Percentiles rank a stretch among this genome's conserved stretches.
phyloP scores from a whole-genome alignment of 2,797 vertebrate species.

The Enteromius fasciolatus region DNA sequence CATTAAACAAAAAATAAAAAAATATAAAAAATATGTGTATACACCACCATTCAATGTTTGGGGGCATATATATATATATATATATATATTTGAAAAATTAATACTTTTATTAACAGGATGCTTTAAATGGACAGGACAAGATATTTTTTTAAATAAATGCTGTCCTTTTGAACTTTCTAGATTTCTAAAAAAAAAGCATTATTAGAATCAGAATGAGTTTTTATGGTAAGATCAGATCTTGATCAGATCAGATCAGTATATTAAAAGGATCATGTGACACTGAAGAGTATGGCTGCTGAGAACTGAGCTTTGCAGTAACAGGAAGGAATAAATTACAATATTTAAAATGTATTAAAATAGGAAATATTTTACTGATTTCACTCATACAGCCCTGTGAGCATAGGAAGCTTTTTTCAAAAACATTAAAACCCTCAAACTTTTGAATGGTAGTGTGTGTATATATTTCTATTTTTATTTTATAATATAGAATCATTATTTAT shows the following conservation, averaged over 20 bases:
- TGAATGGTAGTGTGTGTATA: background rate
- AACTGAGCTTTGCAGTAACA: background rate
- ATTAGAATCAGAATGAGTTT: no score
- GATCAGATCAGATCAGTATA: background rate
- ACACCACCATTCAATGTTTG: background rate
- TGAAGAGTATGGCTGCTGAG: background rate
- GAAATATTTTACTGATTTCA: background rate
- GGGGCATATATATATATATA: background rate
- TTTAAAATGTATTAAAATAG: background rate
- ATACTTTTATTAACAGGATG: background rate
- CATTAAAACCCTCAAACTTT: background rate
- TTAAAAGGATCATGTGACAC: slow-evolving; percentile 4
- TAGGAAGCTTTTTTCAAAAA: background rate
- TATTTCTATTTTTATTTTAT: background rate
- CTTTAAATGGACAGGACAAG: background rate
- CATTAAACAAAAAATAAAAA: background rate
- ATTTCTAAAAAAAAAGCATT: no score
- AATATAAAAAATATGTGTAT: background rate
- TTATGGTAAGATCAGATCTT: background rate
- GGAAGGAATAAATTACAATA: background rate
- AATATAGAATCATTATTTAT: background rate
- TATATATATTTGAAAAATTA: background rate
- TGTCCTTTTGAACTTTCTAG: background rate
- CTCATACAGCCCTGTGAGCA: background rate
- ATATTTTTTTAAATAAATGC: background rate